Base-by-base conservation (phyloP, 2,888 invertebrate species). In the Acleris literana region DNA sequence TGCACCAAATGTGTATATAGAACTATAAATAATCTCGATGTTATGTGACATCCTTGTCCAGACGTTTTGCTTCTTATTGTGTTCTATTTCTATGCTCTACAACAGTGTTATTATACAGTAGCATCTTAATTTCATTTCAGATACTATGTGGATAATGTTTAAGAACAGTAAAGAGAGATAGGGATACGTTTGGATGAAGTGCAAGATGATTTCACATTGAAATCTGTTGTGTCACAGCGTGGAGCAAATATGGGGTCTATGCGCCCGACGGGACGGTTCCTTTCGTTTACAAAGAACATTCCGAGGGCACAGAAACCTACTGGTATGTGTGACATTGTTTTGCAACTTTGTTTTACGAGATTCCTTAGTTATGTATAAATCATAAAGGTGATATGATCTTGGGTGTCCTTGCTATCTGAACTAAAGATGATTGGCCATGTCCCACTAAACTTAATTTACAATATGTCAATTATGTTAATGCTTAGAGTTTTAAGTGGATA, bases 241-340 rank as follows among this genome's bases (percentile, higher is more conserved):
- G 65, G 60, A 71, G 53, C 57, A 75, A 88, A 83, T 75, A 94
- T 94, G 94, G 94, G 94, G 79, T 94, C 94, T 75, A 93, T 94
- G 90, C 93, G 94, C 79, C 94, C 94, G 76, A 93, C 93, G 70
- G 94, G 94, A 81, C 87, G 94, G 78, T 94, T 94, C 79, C 87
- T 94, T 74, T 93, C 94, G 54, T 94, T 94, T 77, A 86, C 93
- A 13, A 94, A 92, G 76, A 94, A 94, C 80, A 94, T 94, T 75
- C 94, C 94, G 76, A 90, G 94, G 74, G 80, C 90, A 70, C 92
- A 89, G 74, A 94, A 94, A 79, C 94, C 92, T 81, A 74, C 92
- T 81, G 93, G 93, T 82, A 80, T 86, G 83, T 90, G 76, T 44
- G 11, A 6, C 39, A 13, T 54, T 53, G 22, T 65, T 71, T 69